Evolutionary conservation across 64 coral and sea anemone genomes (phyloP).

Genomic region (Montipora efflorescens): DNA sequence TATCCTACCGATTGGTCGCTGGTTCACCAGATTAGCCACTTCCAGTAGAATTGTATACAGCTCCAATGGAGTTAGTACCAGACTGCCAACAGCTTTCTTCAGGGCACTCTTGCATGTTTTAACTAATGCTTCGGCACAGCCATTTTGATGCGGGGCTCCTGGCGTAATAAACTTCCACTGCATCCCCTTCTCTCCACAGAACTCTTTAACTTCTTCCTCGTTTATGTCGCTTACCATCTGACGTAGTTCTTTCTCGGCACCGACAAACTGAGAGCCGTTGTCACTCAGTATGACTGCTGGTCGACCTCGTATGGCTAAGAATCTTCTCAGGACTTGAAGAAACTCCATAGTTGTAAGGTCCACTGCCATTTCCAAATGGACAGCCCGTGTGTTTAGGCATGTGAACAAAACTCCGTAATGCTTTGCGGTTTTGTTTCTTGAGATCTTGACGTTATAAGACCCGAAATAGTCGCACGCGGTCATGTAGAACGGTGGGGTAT

Average conservation of each 20-base stretch:
- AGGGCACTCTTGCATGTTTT: slow-evolving; percentile 49
- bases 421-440: slow-evolving; percentile 38
- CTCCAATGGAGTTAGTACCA: slow-evolving; percentile 37
- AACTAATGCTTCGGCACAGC: slow-evolving; percentile 29
- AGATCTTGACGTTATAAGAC: slow-evolving; percentile 5
- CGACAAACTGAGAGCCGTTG: slow-evolving; percentile 21
- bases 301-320: slow-evolving; percentile 12
- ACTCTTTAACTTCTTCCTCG: too few relatives aligned
- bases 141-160: background rate
- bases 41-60: slow-evolving; percentile 46
- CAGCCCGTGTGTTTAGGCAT: slow-evolving; percentile 22
- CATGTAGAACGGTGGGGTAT: slow-evolving; percentile 29
- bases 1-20: slow-evolving; percentile 25
- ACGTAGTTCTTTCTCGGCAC: slow-evolving; percentile 1
- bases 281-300: slow-evolving; percentile 35
- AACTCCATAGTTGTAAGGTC: slow-evolving; percentile 41
- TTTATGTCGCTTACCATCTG: background rate
- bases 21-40: slow-evolving; percentile 26
- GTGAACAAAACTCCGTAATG: slow-evolving; percentile 36
- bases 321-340: slow-evolving; percentile 33
- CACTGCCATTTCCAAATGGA: slow-evolving; percentile 48
- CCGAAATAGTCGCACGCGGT: slow-evolving; percentile 42
- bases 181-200: slow-evolving; percentile 37
- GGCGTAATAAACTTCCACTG: slow-evolving; percentile 55
- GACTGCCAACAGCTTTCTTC: slow-evolving; percentile 31